These are phyloP conservation scores for Pangasius macronema DNA, from an alignment of 2,797 vertebrate genomes.

Conservation along the genomic window DNA sequence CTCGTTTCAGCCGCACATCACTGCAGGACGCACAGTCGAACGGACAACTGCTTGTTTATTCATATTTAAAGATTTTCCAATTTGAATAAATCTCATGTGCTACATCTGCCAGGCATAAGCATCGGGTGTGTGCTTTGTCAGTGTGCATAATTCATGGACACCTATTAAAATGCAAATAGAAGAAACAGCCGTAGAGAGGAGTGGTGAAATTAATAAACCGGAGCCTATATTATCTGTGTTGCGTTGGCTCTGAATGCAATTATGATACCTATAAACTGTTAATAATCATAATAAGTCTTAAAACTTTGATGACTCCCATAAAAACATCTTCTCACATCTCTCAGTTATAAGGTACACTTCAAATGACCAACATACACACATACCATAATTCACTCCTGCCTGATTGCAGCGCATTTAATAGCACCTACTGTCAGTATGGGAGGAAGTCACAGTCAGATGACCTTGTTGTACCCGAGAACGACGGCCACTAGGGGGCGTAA, in stretches of 20 bases:
- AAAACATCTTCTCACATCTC: background rate
- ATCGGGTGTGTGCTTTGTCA: background rate
- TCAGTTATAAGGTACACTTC: background rate
- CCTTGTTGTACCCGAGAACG: background rate
- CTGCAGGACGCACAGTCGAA: background rate
- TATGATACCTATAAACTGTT: background rate
- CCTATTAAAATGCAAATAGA: slow-evolving; percentile 38
- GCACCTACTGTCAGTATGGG: background rate
- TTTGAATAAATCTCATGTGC: slow-evolving; percentile 39
- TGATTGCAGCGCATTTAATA: background rate
- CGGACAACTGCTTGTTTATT: slow-evolving; percentile 4
- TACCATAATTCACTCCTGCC: background rate
- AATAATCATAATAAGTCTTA: background rate
- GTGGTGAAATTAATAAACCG: background rate
- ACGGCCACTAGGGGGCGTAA: slow-evolving; percentile 47
- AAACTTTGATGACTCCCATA: background rate
- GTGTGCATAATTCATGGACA: slow-evolving; percentile 32
- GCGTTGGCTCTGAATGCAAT: background rate
- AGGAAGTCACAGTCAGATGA: background rate
- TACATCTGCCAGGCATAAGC: slow-evolving; percentile 20
- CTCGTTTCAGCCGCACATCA: background rate
- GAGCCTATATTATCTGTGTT: background rate
- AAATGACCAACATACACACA: background rate
- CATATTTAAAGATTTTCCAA: slow-evolving; percentile 38
- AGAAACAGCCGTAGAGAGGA: slow-evolving; percentile 11